Evolutionary conservation across 2,113 vertebrate species (phyloP), one percentile per base, ranked within the genome.

Genomic region (Prolemur simus): DNA sequence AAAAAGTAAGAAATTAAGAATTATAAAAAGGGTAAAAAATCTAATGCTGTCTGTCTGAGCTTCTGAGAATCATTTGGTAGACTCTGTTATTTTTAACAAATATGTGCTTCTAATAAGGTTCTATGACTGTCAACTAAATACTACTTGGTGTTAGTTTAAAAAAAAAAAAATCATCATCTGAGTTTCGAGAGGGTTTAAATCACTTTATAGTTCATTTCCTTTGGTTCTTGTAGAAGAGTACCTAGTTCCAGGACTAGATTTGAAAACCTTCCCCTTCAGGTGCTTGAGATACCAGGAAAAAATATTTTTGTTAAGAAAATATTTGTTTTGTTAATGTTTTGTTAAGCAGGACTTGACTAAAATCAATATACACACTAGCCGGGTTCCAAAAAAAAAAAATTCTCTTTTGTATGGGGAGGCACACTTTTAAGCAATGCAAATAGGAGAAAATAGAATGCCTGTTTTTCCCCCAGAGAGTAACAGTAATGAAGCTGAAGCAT

Each of bases 301-400:
- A 47, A 27, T 20, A 15, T 56, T 85, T 94, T 69, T 73, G 21
- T 94, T 63, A 86, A 58, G 21, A 27, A 96, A 80, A 78, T 11
- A n/a, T 87, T 77, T 83, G 42, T 89, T 94, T 85, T 64, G 25
- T 96, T 97, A 56, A 86, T 95, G 47, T 83, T 82, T 83, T 39
- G 7, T 74, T 93, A 91, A 69, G 32, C n/a, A 91, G 77, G 81
- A 91, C 45, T 77, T 95, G 76, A 86, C 52, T 58, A 58, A 86
- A 86, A 83, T 37, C 60, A 68, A 21, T 34, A 69, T 29, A 9
- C 27, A 71, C 5, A 3, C 5, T 8, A 78, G 68, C 23, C 58
- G 5, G 13, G 32, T 66, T 74, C 64, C 32, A 52, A 45, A 68
- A 49, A 49, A n/a, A 34, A 63, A 29, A 63, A 63, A 63, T 58